Conservation (phyloP, 2,888 invertebrate genomes). For the Spodoptera exigua region DNA sequence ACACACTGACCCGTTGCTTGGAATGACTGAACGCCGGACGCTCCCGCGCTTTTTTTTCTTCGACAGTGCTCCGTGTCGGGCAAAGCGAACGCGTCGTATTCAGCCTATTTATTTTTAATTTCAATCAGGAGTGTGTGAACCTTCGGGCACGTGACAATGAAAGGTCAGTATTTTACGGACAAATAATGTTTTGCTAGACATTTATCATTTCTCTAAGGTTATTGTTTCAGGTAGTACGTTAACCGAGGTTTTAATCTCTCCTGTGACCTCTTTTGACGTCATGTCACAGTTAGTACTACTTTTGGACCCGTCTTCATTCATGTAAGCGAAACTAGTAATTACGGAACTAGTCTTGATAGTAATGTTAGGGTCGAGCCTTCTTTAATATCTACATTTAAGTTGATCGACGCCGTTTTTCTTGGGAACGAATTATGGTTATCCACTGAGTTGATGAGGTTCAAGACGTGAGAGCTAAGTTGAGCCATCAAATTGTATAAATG, state of each 20-base stretch:
- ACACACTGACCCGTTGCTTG: constrained; percentile 68
- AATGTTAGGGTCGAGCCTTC: constrained; percentile 15
- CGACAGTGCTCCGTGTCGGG: constrained; percentile 64
- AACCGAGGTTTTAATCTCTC: constrained; percentile 8
- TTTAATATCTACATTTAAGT: constrained; percentile 17
- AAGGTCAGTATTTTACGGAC: constrained; percentile 70
- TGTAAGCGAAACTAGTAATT: constrained; percentile 24
- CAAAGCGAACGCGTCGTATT: constrained; percentile 68
- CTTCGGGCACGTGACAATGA: constrained; percentile 66
- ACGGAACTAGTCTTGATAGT: constrained; percentile 28
- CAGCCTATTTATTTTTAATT: constrained; percentile 73
- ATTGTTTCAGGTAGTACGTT: constrained; percentile 18
- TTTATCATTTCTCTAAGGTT: constrained; percentile 34
- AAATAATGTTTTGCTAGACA: constrained; percentile 23
- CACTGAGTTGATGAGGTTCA: constrained; percentile 5
- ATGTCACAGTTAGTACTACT: constrained; percentile 7
- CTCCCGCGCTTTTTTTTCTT: constrained; percentile 65
- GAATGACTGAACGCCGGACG: constrained; percentile 46
- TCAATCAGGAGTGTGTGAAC: constrained; percentile 66
- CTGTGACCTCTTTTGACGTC: constrained; percentile 11
- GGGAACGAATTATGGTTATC: constrained; percentile 21
- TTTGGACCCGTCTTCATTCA: constrained; percentile 13
- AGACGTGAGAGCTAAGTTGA: not conserved
- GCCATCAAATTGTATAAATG: constrained; percentile 3
- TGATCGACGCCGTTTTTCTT: constrained; percentile 28